Conservation (phyloP, 1,140 invertebrate genomes). For the Coptotermes formosanus region DNA sequence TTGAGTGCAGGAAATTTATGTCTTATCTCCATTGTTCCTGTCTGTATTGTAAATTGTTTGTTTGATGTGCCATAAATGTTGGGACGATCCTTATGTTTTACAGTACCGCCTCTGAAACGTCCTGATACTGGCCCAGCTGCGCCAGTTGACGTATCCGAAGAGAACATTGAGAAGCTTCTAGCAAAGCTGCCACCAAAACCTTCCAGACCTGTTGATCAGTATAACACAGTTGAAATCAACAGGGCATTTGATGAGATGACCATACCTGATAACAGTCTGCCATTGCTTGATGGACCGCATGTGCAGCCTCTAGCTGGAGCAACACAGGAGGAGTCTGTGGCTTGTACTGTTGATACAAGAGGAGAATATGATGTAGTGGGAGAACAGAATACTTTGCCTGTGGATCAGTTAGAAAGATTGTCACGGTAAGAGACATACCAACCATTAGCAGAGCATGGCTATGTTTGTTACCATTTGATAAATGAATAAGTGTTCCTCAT, state of each 20-base stretch:
- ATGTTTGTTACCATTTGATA: too few species aligned
- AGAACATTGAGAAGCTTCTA: conserved; percentile 38
- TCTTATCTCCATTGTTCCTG: too few species aligned
- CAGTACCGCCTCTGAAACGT: conserved; percentile 51
- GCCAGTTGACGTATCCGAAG: conserved; percentile 49
- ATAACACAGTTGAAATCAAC: not conserved
- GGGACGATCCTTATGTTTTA: conserved; percentile 28
- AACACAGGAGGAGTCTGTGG: not conserved
- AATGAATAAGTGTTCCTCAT: too few species aligned
- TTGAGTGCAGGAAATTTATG: too few species aligned
- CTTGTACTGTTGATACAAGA: not conserved
- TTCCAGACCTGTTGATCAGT: not conserved
- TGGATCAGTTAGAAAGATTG: not conserved
- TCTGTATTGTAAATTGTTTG: too few species aligned
- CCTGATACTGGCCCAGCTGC: conserved; percentile 58
- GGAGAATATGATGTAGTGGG: not conserved
- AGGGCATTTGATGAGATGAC: conserved; percentile 8
- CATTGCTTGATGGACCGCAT: not conserved
- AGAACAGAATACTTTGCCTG: not conserved
- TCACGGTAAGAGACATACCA: not conserved
- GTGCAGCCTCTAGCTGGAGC: not conserved
- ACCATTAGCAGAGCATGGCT: too few species aligned
- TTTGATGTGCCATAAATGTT: too few species aligned
- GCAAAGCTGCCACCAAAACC: not conserved
- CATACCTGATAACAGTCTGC: not conserved